phyloP scores from a whole-genome alignment of 2,888 invertebrate genomes.

The Brachypterus glaber region DNA sequence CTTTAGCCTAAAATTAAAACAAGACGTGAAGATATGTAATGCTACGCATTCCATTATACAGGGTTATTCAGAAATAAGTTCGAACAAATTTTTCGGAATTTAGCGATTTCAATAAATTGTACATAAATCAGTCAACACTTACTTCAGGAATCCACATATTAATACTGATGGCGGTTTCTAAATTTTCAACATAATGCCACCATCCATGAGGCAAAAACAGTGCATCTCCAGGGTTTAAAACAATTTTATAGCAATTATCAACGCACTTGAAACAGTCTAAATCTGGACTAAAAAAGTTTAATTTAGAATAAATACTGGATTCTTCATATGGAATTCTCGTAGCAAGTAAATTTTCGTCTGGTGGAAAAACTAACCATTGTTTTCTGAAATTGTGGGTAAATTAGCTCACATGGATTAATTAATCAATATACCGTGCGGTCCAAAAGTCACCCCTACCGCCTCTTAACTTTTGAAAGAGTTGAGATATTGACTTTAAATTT shows the following conservation, averaged over 20 bases:
- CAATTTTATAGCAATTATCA: slow-evolving; percentile 42
- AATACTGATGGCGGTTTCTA: slow-evolving; percentile 53
- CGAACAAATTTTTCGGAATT: neutral
- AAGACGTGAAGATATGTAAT: too few relatives aligned
- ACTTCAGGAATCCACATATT: slow-evolving; percentile 69
- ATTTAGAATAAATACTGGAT: slow-evolving; percentile 82
- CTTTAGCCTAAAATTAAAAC: slow-evolving; percentile 31
- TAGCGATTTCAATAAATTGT: neutral
- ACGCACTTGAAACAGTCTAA: slow-evolving; percentile 44
- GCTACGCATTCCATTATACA: too few relatives aligned
- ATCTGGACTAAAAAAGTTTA: slow-evolving; percentile 66
- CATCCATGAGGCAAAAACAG: slow-evolving; percentile 83
- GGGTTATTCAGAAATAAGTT: too few relatives aligned
- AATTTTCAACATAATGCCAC: slow-evolving; percentile 97
- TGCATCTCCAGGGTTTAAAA: slow-evolving; percentile 75
- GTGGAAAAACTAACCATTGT: slow-evolving; percentile 86
- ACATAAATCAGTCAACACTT: too few relatives aligned
- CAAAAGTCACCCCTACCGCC: too few relatives aligned
- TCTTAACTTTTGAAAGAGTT: too few relatives aligned
- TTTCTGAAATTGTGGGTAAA: slow-evolving; percentile 64
- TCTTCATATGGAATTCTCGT: slow-evolving; percentile 93
- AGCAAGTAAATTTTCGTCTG: slow-evolving; percentile 59
- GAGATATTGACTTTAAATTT: too few relatives aligned
- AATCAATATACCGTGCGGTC: too few relatives aligned
- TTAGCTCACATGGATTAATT: too few relatives aligned